Evolutionary conservation across 2,113 vertebrate species (phyloP), one percentile per base, ranked within the genome.

Genomic region (Uria aalge): DNA sequence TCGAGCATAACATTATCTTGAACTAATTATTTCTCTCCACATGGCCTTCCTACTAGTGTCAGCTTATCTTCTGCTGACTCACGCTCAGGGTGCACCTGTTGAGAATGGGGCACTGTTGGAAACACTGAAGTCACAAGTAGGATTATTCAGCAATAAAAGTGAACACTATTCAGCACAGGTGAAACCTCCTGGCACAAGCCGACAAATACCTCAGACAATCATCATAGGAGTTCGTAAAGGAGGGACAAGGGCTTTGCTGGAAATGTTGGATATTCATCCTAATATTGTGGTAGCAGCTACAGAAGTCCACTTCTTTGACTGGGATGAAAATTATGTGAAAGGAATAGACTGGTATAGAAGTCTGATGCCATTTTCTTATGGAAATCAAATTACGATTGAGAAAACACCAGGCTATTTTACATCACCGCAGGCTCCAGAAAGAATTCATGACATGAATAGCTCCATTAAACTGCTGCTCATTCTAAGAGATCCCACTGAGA

Each of bases 401-500:
- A 99, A 99, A 98, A 99, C 99, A 38, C 99, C 99, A 36, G 99
- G 99, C 68, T 99, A 99, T 97, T 99, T 99, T 95, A 99, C 99
- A 11, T 99, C 99, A 27, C 96, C 98, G 48, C 98, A 99, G 52
- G 99, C 99, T 41, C 99, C 99, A 6, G 98, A 98, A 96, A 99
- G 99, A 85, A 99, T 99, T 95, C 98, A 98, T 79, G 98, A 98
- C 96, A 99, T 99, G 99, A 99, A 99, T 96, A 98, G 99, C 17
- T 99, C 99, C 82, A 98, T 99, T 96, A 99, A 99, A 96, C 98
- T 99, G 91, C 98, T 99, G 52, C 98, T 99, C 69, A 99, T 99
- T 95, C 95, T 99, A 34, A 98, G 99, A 79, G 99, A 99, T 96
- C 99, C 99, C 8, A 98, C 98, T 4, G 99, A 99, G 97, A 98